Conservation (phyloP, 2,113 vertebrate genomes). For the Illadopsis cleaveri region DNA sequence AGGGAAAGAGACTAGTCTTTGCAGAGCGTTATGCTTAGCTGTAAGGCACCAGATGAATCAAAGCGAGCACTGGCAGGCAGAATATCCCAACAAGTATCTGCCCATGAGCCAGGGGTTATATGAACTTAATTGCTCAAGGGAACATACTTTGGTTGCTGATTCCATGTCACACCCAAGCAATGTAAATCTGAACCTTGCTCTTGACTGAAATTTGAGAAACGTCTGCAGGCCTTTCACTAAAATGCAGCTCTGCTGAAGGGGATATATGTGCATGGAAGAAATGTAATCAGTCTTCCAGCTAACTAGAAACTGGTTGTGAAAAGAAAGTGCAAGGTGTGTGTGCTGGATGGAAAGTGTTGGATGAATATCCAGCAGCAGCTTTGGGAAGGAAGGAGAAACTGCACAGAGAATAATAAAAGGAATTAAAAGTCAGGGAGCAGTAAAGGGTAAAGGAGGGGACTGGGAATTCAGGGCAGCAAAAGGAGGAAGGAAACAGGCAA, state of each 20-base stretch:
- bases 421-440: not conserved
- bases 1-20: not conserved
- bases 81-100: not conserved
- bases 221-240: not conserved
- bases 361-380: not conserved
- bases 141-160: slow-evolving; percentile 37
- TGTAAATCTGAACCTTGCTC: slow-evolving; percentile 24
- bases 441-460: not conserved
- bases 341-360: not conserved
- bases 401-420: not conserved
- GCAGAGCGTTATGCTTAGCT: not conserved
- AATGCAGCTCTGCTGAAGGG: not conserved
- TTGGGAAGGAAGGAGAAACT: not conserved
- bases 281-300: not conserved
- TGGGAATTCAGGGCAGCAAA: not conserved
- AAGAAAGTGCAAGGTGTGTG: not conserved
- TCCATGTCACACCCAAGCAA: slow-evolving; percentile 37
- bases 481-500: not conserved
- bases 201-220: slow-evolving; percentile 36
- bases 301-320: not conserved
- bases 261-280: not conserved
- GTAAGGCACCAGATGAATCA: not conserved
- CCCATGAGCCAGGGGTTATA: not conserved
- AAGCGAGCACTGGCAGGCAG: not conserved
- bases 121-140: slow-evolving; percentile 5